Base-by-base conservation (phyloP, 2,797 vertebrate species). In the Toxotes lorentzi region DNA sequence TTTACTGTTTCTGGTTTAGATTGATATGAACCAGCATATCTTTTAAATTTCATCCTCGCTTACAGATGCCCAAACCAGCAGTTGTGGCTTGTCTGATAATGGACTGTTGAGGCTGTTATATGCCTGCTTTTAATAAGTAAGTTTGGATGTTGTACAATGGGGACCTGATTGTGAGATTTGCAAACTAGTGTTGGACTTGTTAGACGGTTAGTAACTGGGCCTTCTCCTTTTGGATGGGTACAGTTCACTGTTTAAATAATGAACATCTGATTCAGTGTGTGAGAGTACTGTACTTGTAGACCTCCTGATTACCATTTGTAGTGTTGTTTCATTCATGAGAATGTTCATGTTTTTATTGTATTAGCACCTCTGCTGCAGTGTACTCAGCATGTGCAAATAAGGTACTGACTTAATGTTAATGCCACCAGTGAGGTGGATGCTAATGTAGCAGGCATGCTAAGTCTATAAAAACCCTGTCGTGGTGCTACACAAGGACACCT, bases 271-370 rank as follows among this genome's bases (percentile, higher is more conserved):
- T 69, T 61, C 35, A 50, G 14, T 40, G n/a, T 30, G 32, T 8
- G 11, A 47, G n/a, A 65, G 27, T 12, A 8, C 16, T 73, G 50
- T 13, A 48, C 24, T 3, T 60, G 51, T 32, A 50, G 30, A 41
- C 4, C 12, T 54, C 27, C 27, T 24, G 32, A 67, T 73, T 51
- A 58, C 9, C 38, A 64, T 78, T 71, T 54, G 9, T 32, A 3
- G 54, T 60, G 57, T 48, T 74, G 51, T 66, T 72, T 78, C 45
- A 38, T 81, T 67, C 21, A 73, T 73, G 57, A 75, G n/a, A 58
- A 59, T 45, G 21, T 51, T 65, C 16, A 47, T 53, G 40, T 56
- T 72, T 69, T 65, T 7, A 62, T 51, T n/a, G 67, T 56, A 2
- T 64, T 61, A 23, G 21, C 65, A 62, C 51, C 14, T 60, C 34